Conservation (phyloP, 1,140 invertebrate species). For the Ips typographus region DNA sequence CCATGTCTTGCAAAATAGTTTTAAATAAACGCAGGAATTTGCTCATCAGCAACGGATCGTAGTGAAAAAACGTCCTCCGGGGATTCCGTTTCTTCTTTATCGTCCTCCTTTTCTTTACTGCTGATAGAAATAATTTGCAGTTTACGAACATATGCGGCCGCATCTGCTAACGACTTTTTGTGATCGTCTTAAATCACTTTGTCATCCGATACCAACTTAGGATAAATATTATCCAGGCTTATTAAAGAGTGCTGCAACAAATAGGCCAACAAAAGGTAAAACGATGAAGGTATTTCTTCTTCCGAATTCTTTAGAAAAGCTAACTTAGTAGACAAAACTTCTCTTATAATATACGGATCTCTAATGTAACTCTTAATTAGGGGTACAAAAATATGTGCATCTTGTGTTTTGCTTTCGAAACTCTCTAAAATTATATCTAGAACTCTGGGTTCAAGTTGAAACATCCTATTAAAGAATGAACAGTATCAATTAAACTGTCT, state of each 20-base stretch:
- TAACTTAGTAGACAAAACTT: constrained; percentile 95
- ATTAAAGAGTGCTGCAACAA: constrained; percentile 88
- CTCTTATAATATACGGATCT: constrained; percentile 81
- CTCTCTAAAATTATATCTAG: constrained; percentile 95
- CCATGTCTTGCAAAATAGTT: constrained; percentile 47
- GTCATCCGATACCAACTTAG: constrained; percentile 86
- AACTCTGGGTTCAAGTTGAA: constrained; percentile 98
- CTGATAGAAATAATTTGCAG: constrained; percentile 84
- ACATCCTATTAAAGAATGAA: constrained; percentile 71
- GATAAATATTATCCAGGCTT: constrained; percentile 83
- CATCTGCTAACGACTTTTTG: constrained; percentile 80
- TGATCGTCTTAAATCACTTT: constrained; percentile 76
- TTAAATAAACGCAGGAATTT: constrained; percentile 74
- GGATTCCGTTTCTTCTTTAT: constrained; percentile 70
- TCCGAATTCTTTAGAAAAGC: constrained; percentile 68
- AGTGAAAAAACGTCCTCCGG: constrained; percentile 74
- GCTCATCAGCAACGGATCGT: constrained; percentile 75
- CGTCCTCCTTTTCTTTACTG: constrained; percentile 74
- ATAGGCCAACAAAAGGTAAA: constrained; percentile 87
- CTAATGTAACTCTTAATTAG: constrained; percentile 85
- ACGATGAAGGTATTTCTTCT: constrained; percentile 72
- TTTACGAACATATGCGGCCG: constrained; percentile 84
- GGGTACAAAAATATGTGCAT: constrained; percentile 76
- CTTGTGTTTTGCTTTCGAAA: constrained; percentile 86
- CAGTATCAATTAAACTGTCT: too few species aligned